Evolutionary conservation across 2,797 vertebrate genomes (phyloP).

Genomic region (Sebastes melanostomus): DNA sequence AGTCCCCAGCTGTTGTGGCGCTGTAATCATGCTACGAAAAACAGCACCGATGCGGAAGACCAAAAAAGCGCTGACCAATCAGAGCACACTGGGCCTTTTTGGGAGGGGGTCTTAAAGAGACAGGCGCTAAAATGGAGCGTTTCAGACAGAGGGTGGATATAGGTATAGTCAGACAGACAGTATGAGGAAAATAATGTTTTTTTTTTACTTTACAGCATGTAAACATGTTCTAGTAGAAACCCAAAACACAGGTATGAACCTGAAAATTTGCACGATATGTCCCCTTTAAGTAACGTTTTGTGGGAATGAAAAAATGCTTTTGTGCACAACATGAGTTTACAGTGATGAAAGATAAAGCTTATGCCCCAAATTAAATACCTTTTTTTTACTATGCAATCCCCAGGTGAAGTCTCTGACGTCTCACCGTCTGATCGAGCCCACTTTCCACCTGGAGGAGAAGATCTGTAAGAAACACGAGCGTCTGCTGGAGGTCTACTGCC

Average conservation of each 20-base stretch:
- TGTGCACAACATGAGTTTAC: background rate
- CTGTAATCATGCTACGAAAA: too few relatives aligned
- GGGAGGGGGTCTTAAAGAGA: too few relatives aligned
- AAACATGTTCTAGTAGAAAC: too few relatives aligned
- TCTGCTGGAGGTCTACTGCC: conserved; percentile 82
- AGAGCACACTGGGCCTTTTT: background rate
- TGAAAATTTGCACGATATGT: too few relatives aligned
- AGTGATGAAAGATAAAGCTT: background rate
- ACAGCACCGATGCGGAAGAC: too few relatives aligned
- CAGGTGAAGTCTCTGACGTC: conserved; percentile 71
- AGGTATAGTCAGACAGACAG: background rate
- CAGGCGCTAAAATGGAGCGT: too few relatives aligned
- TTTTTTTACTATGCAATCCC: background rate
- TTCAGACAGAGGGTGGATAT: too few relatives aligned
- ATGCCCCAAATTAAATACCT: rapidly evolving
- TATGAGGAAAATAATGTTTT: too few relatives aligned
- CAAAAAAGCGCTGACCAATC: background rate
- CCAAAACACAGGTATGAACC: too few relatives aligned
- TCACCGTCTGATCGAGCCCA: conserved; percentile 80
- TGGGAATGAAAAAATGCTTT: background rate
- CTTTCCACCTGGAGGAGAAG: conserved; percentile 80
- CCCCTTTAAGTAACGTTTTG: background rate
- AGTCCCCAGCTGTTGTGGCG: too few relatives aligned
- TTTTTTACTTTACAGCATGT: too few relatives aligned
- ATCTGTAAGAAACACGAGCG: conserved; percentile 83